Conservation (phyloP, 2,797 vertebrate species). For the Pitangus sulphuratus region DNA sequence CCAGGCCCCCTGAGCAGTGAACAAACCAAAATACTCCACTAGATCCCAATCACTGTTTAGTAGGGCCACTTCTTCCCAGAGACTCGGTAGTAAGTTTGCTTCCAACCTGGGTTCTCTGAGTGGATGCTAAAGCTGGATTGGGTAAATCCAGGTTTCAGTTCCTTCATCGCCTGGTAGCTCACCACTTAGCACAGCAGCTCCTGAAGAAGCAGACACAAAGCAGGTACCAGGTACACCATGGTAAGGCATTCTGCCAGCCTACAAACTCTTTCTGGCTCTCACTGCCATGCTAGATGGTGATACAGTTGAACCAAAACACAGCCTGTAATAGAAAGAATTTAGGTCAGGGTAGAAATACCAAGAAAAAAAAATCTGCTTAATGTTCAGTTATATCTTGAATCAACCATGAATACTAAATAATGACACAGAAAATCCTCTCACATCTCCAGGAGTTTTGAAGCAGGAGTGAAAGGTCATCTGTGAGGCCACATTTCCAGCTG, state of each 20-base stretch:
- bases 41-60: not conserved
- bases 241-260: not conserved
- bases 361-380: not conserved
- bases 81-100: not conserved
- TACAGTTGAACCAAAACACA: not conserved
- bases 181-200: not conserved
- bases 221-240: not conserved
- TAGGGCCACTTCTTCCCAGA: not conserved
- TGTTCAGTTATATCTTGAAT: not conserved
- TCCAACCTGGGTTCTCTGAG: not conserved
- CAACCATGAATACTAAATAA: not conserved
- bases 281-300: not conserved
- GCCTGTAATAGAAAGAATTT: not conserved
- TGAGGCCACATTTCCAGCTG: not conserved
- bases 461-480: not conserved
- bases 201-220: not conserved
- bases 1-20: not conserved
- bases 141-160: not conserved
- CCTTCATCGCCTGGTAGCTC: not conserved
- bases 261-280: not conserved
- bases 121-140: not conserved
- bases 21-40: not conserved
- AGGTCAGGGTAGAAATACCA: not conserved
- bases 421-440: not conserved
- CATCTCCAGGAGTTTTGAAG: not conserved